A percentile compares a stretch with the other conserved stretches of the same genome.
phyloP scores from a whole-genome alignment of 2,888 invertebrate genomes.

The Trissonchulus latispiculum region DNA sequence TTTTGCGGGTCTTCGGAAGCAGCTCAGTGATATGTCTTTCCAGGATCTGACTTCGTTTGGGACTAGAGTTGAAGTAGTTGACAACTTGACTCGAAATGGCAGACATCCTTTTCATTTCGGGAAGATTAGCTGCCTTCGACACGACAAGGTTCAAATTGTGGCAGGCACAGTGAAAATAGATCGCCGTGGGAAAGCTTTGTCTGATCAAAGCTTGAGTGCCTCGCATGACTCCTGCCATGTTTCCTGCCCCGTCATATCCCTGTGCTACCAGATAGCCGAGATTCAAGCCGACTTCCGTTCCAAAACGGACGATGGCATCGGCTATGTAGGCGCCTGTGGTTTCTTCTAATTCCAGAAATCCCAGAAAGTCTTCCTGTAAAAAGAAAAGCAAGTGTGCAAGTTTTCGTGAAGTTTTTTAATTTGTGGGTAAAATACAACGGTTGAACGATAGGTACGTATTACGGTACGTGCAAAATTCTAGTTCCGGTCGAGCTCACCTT shows the following conservation, averaged over 20 bases:
- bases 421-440: too few species aligned
- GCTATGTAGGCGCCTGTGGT: not conserved
- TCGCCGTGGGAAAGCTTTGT: not conserved
- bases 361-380: slow-evolving; percentile 13
- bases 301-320: not conserved
- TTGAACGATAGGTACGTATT: too few species aligned
- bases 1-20: not conserved
- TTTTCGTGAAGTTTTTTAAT: too few species aligned
- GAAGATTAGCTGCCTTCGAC: not conserved
- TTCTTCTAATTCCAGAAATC: not conserved
- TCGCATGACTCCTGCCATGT: slow-evolving; percentile 8
- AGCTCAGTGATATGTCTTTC: not conserved
- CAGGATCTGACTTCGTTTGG: not conserved
- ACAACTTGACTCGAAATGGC: not conserved
- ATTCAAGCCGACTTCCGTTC: not conserved
- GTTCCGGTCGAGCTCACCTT: too few species aligned
- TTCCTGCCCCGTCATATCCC: slow-evolving; percentile 17
- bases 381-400: too few species aligned
- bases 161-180: slow-evolving; percentile 11
- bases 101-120: not conserved
- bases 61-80: not conserved
- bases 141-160: slow-evolving; percentile 5
- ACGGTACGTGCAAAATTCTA: too few species aligned
- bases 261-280: not conserved
- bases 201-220: slow-evolving; percentile 15